Evolutionary conservation across 2,888 invertebrate genomes (phyloP), one percentile per base, ranked within the genome.

Genomic region (Tridacna crocea): DNA sequence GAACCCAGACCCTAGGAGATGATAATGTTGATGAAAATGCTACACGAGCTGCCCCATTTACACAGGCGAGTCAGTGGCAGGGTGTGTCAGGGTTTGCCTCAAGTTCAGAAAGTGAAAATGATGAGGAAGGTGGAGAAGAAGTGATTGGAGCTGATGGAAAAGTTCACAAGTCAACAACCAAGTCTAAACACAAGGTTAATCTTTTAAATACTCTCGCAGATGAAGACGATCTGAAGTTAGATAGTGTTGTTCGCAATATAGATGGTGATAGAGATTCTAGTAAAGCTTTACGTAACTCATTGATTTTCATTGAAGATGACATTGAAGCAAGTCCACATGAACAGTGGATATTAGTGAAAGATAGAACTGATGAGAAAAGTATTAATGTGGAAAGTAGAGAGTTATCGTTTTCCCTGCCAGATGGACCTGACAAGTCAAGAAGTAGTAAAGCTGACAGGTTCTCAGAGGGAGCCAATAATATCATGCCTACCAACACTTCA

Each of bases 1-100:
- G 89, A 83, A 92, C 92, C 46, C 92, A 92, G 47, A 92, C 92
- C 27, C 84, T 88, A 65, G 90, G 85, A 46, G 92, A 92, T 82
- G 92, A 92, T 76, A 91, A 90, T 76, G 89, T 91, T 24, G 94
- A 94, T 85, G 94, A 94, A 77, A 92, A 93, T 87, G 94, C 94
- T 65, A 94, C 94, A 3, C 87, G 93, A 24, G 93, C 94, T n/a
- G 94, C 94, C 12, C 94, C 94, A 12, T 93, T 98, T 15, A 99
- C 99, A 0, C 95, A 99, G 22, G 98, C 98, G 0, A 98, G 98
- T 24, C 97, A 97, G 92, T 98, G 98, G 98, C 98, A 98, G 93
- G 98, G 89, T n/a, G 87, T 90, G 77, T 93, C 98, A 0, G 98
- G 98, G 94, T 98, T 98, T 93, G 98, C 98, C 92, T 98, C 98